Evolutionary conservation across 2,113 vertebrate species (phyloP).

Genomic region (Brevimyrus niger): DNA sequence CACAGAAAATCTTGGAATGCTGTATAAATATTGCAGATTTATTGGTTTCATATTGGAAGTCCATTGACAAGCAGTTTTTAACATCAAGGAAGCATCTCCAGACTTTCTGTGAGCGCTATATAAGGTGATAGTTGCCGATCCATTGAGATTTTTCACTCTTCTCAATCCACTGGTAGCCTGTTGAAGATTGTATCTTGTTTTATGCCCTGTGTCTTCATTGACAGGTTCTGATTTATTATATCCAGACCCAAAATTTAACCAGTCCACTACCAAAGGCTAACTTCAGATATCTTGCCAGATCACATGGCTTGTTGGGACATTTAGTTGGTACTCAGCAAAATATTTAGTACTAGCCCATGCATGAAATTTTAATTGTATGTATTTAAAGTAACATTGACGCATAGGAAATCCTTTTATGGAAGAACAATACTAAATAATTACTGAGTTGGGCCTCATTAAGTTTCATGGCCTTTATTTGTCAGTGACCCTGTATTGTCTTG

Average conservation of each 20-base stretch:
- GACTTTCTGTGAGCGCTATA: neutral
- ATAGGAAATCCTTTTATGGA: neutral
- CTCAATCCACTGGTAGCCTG: neutral
- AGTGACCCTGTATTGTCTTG: neutral
- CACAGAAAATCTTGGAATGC: neutral
- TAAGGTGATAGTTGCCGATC: neutral
- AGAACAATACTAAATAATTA: slow-evolving; percentile 1
- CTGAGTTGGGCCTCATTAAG: slow-evolving; percentile 10
- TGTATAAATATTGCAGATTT: neutral
- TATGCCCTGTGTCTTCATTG: neutral
- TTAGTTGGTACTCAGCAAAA: neutral
- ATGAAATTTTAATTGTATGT: neutral
- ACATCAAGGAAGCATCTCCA: neutral
- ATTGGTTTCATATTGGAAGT: neutral
- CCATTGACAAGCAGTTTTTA: neutral
- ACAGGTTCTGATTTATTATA: neutral
- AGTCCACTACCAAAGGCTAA: neutral
- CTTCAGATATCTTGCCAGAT: neutral
- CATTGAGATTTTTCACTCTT: neutral
- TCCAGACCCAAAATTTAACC: neutral
- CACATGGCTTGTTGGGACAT: neutral
- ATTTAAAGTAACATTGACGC: neutral
- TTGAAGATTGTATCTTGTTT: neutral
- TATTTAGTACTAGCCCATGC: neutral
- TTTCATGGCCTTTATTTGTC: neutral